Evolutionary conservation across 1,140 invertebrate species (phyloP).

Genomic region (Pseudomyrmex cubaensis): DNA sequence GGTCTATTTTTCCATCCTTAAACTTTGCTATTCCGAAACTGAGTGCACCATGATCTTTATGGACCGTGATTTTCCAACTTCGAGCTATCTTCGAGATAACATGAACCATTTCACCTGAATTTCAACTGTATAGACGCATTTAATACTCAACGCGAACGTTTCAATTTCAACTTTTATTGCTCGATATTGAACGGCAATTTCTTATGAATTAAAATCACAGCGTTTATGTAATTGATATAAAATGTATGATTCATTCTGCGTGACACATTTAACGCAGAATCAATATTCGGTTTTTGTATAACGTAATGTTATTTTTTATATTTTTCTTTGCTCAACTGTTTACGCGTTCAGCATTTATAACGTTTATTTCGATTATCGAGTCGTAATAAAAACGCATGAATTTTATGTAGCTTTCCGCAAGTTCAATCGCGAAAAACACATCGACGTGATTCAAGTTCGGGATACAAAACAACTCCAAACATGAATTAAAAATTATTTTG

Average conservation of each 20-base stretch:
- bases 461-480: not conserved
- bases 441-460: slow-evolving; percentile 5
- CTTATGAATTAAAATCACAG: slow-evolving; percentile 7
- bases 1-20: slow-evolving; percentile 41
- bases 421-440: slow-evolving; percentile 15
- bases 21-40: slow-evolving; percentile 41
- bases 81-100: slow-evolving; percentile 9
- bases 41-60: slow-evolving; percentile 10
- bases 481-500: slow-evolving; percentile 24
- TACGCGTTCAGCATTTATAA: not conserved
- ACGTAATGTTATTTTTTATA: slow-evolving; percentile 2
- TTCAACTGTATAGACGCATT: not conserved
- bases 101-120: not conserved
- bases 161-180: slow-evolving; percentile 1
- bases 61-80: slow-evolving; percentile 27
- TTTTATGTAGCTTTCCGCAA: slow-evolving; percentile 1
- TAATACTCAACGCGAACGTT: not conserved
- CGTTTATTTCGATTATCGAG: not conserved
- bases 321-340: not conserved
- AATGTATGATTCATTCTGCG: not conserved
- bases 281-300: no score
- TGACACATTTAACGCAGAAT: not conserved
- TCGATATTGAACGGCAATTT: not conserved
- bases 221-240: not conserved
- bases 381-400: not conserved